phyloP scores from a whole-genome alignment of 2,113 vertebrate species.

The Mastomys natalensis region DNA sequence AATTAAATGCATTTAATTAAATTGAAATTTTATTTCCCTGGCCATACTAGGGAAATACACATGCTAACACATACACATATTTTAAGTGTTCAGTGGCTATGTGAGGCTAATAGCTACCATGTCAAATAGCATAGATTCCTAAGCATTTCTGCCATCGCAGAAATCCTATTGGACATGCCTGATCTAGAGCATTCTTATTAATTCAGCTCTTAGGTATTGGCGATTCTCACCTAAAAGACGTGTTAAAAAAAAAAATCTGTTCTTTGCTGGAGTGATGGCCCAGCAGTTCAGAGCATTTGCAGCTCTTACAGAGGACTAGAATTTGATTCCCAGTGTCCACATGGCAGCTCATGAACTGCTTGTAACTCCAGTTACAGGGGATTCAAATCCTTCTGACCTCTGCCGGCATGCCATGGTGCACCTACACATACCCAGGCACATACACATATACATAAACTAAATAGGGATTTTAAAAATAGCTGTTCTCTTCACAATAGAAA shows the following conservation, averaged over 20 bases:
- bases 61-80: not conserved
- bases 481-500: slow-evolving; percentile 11
- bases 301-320: not conserved
- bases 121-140: not conserved
- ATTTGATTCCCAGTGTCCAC: not conserved
- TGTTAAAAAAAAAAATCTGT: not conserved
- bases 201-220: not conserved
- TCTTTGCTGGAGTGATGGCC: not conserved
- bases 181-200: not conserved
- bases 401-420: not conserved
- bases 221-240: slow-evolving; percentile 8
- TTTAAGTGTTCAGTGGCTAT: not conserved
- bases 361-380: not conserved
- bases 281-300: not conserved
- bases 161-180: not conserved
- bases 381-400: not conserved
- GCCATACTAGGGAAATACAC: not conserved
- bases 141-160: not conserved
- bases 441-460: not conserved
- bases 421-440: not conserved
- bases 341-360: not conserved
- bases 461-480: not conserved
- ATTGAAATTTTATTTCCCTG: not conserved
- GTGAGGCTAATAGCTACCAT: not conserved
- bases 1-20: slow-evolving; percentile 8